These are phyloP conservation scores for Caligus rogercresseyi DNA, from an alignment of 1,140 invertebrate genomes.

Conservation along the genomic window DNA sequence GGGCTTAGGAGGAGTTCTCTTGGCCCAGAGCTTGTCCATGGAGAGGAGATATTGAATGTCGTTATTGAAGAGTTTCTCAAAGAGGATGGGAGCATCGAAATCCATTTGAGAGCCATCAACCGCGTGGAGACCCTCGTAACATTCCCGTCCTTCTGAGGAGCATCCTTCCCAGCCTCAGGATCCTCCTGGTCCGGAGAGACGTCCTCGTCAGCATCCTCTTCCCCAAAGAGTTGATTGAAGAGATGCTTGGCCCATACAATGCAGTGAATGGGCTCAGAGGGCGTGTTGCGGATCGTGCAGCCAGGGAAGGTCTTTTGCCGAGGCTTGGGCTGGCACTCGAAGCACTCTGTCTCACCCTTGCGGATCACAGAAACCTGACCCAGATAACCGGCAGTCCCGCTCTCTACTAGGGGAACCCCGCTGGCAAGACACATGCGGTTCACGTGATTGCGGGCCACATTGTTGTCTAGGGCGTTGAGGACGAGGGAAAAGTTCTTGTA, in stretches of 20 bases:
- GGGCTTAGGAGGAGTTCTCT: constrained; percentile 60
- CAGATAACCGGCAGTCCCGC: constrained; percentile 86
- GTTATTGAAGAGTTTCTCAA: constrained; percentile 76
- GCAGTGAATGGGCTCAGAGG: constrained; percentile 97
- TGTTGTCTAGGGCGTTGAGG: constrained; percentile 93
- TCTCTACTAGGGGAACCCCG: constrained; percentile 81
- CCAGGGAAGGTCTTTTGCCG: constrained; percentile 83
- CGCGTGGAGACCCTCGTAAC: constrained; percentile 66
- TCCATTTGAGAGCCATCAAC: constrained; percentile 63
- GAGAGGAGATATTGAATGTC: constrained; percentile 86
- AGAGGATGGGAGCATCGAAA: constrained; percentile 62
- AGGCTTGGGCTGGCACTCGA: constrained; percentile 84
- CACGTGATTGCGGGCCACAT: constrained; percentile 88
- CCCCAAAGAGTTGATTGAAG: constrained; percentile 96
- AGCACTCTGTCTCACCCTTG: constrained; percentile 73
- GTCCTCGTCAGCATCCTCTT: constrained; percentile 86
- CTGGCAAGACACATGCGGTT: constrained; percentile 96
- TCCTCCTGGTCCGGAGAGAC: constrained; percentile 92
- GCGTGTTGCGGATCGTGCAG: constrained; percentile 97
- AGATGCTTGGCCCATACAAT: constrained; percentile 99
- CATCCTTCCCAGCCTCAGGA: constrained; percentile 43
- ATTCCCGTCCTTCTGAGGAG: constrained; percentile 43
- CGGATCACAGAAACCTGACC: constrained; percentile 53
- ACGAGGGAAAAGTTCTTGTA: constrained; percentile 83
- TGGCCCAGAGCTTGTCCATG: constrained; percentile 88